Conservation (phyloP, 1,140 invertebrate species). For the Drosophila pachea region DNA sequence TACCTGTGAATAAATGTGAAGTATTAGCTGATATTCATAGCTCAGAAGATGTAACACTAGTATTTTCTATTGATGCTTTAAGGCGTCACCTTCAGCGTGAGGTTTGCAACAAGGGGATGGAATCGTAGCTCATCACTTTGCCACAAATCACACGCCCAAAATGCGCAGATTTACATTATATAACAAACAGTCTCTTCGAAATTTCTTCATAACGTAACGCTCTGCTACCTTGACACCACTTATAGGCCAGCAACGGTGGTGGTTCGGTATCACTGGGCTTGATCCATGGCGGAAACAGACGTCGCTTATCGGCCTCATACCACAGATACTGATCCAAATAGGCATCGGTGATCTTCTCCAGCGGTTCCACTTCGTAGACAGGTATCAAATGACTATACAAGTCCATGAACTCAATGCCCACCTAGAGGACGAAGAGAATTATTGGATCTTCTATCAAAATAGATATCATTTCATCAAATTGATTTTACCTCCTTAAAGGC, state of each 20-base stretch:
- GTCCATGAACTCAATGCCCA: slow-evolving; percentile 99
- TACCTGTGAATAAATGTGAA: slow-evolving; percentile 80
- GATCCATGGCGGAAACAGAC: slow-evolving; percentile 98
- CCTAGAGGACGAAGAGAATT: slow-evolving; percentile 79
- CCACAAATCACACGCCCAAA: slow-evolving; percentile 82
- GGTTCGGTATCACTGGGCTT: slow-evolving; percentile 99
- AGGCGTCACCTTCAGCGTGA: slow-evolving; percentile 80
- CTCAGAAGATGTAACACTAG: background rate
- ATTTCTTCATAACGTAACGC: background rate
- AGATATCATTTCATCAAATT: background rate
- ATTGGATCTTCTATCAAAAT: background rate
- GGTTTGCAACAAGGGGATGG: slow-evolving; percentile 84
- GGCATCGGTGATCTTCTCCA: slow-evolving; percentile 99
- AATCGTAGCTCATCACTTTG: slow-evolving; percentile 81
- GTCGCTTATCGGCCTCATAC: slow-evolving; percentile 99
- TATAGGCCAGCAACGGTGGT: slow-evolving; percentile 97
- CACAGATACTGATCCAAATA: slow-evolving; percentile 99
- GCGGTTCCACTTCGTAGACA: slow-evolving; percentile 98
- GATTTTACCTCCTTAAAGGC: slow-evolving; percentile 95
- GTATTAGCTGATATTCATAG: background rate
- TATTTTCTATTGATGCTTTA: slow-evolving; percentile 79
- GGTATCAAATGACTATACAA: slow-evolving; percentile 99
- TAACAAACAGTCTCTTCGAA: background rate
- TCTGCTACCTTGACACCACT: slow-evolving; percentile 98
- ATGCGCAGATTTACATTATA: slow-evolving; percentile 39